A percentile compares a stretch with the other conserved stretches of the same genome.
Evolutionary conservation across 2,113 vertebrate species (phyloP).

Genomic region (Trematomus loennbergii): DNA sequence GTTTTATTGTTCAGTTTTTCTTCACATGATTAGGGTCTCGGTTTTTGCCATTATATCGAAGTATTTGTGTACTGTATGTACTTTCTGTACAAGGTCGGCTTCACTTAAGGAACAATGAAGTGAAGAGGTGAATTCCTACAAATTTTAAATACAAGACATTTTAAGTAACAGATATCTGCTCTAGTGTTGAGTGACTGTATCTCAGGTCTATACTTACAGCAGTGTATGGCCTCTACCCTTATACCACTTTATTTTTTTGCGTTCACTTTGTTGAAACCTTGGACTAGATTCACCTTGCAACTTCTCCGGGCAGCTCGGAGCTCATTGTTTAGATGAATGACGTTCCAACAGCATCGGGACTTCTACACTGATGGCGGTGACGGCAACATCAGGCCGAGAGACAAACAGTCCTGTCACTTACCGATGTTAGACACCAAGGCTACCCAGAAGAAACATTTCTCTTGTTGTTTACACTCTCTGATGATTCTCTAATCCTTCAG

Average conservation of each 20-base stretch:
- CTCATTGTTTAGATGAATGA: slow-evolving; percentile 38
- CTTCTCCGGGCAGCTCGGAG: background rate
- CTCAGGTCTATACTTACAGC: background rate
- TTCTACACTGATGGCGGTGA: slow-evolving; percentile 7
- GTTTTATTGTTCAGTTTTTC: too few relatives aligned
- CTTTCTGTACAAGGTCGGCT: background rate
- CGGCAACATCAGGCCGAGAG: slow-evolving; percentile 17
- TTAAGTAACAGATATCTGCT: background rate
- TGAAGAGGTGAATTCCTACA: background rate
- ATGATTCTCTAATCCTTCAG: slow-evolving; percentile 61
- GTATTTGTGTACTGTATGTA: background rate
- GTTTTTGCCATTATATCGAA: background rate
- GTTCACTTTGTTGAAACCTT: background rate
- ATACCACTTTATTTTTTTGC: background rate
- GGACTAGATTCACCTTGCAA: background rate
- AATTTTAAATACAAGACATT: too few relatives aligned
- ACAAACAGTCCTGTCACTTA: slow-evolving; percentile 22
- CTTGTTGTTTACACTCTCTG: slow-evolving; percentile 58
- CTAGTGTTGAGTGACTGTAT: background rate
- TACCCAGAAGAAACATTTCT: slow-evolving; percentile 21
- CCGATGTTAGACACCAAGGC: background rate
- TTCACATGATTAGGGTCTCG: background rate
- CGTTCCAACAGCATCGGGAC: slow-evolving; percentile 25
- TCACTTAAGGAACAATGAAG: background rate
- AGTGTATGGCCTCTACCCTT: too few relatives aligned